phyloP scores from a whole-genome alignment of 1,140 invertebrate genomes.

The Danaus melanippus region DNA sequence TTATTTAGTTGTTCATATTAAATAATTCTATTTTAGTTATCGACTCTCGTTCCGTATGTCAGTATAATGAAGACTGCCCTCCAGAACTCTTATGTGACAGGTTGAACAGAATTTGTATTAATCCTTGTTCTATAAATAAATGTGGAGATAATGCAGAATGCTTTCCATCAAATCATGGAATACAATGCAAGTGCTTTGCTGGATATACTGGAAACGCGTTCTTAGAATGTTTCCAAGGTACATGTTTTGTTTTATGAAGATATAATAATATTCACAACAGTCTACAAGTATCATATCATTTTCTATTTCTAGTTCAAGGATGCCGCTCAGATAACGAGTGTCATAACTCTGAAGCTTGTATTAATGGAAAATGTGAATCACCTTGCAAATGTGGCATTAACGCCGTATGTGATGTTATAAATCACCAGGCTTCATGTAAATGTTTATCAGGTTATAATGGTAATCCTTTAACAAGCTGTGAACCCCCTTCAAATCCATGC shows the following conservation, averaged over 20 bases:
- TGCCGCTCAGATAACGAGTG: conserved; percentile 81
- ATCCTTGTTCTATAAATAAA: conserved; percentile 85
- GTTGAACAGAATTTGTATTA: conserved; percentile 85
- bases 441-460: conserved; percentile 83
- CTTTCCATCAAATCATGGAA: conserved; percentile 81
- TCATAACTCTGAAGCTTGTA: conserved; percentile 78
- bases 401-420: conserved; percentile 83
- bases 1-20: background rate
- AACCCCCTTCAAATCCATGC: conserved; percentile 80
- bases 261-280: conserved; percentile 11
- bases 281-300: background rate
- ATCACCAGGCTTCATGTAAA: conserved; percentile 82
- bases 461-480: conserved; percentile 76
- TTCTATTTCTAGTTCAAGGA: conserved; percentile 73
- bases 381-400: conserved; percentile 84
- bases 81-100: conserved; percentile 85
- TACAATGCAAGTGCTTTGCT: conserved; percentile 83
- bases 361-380: conserved; percentile 81
- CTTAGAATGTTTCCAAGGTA: conserved; percentile 78
- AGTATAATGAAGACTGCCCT: conserved; percentile 92
- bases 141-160: conserved; percentile 91
- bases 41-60: conserved; percentile 81
- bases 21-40: conserved; percentile 69
- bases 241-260: conserved; percentile 12
- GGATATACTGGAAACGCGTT: conserved; percentile 87